Evolutionary conservation across 2,888 invertebrate species (phyloP).

Genomic region (Aproaerema taeniolella): DNA sequence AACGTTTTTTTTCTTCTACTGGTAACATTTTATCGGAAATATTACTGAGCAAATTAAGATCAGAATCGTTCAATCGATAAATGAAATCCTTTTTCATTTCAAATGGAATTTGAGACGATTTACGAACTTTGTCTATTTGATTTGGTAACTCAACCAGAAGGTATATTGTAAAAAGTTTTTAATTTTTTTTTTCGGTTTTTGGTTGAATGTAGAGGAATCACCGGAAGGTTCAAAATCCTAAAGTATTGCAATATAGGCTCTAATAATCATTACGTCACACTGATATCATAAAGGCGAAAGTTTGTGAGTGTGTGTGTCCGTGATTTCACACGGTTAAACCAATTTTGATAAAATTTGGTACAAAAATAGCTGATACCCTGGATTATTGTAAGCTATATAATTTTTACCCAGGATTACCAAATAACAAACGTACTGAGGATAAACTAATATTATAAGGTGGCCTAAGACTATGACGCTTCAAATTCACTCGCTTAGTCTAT

Average conservation of each 20-base stretch:
- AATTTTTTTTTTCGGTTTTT: not conserved
- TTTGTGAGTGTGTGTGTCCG: too few relatives aligned
- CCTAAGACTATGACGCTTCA: not conserved
- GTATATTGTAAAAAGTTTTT: not conserved
- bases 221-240: not conserved
- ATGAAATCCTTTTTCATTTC: slow-evolving; percentile 6
- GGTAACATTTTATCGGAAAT: not conserved
- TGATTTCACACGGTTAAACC: too few relatives aligned
- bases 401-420: not conserved
- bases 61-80: not conserved
- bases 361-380: too few relatives aligned
- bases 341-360: too few relatives aligned
- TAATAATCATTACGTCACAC: not conserved
- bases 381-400: too few relatives aligned
- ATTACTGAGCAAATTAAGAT: slow-evolving; percentile 3
- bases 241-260: not conserved
- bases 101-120: slow-evolving; percentile 10
- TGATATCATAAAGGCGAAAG: too few relatives aligned
- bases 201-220: not conserved
- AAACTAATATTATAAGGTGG: not conserved
- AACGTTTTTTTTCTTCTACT: not conserved
- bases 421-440: not conserved
- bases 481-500: not conserved
- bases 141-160: slow-evolving; percentile 1
- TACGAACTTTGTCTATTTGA: slow-evolving; percentile 13